A percentile compares a stretch with the other conserved stretches of the same genome.
Evolutionary conservation across 2,888 invertebrate species (phyloP).

Genomic region (Tiliacea aurago): DNA sequence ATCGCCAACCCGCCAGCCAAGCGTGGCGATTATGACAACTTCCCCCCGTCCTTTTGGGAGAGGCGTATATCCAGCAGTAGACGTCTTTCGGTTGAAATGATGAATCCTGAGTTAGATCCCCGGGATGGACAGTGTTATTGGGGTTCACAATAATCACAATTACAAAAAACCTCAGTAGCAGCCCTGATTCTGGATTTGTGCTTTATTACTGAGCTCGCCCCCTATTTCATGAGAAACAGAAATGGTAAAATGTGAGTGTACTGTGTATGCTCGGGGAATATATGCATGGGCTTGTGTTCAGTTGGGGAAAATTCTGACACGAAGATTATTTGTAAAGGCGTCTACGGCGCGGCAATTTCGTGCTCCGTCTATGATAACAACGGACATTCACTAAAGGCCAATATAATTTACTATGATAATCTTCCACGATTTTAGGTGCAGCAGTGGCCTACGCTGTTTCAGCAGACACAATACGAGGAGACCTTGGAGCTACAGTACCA

Average conservation of each 20-base stretch:
- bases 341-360: not conserved
- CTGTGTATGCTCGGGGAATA: not conserved
- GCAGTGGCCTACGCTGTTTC: slow-evolving; percentile 62
- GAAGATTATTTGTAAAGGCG: too few species aligned
- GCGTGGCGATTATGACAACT: too few species aligned
- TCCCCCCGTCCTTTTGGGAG: too few species aligned
- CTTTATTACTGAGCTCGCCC: not conserved
- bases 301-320: too few species aligned
- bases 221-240: not conserved
- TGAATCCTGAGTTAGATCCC: not conserved
- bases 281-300: too few species aligned
- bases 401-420: not conserved
- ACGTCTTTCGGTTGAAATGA: too few species aligned
- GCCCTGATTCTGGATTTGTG: not conserved
- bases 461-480: slow-evolving; percentile 40
- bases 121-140: not conserved
- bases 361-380: not conserved
- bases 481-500: slow-evolving; percentile 61
- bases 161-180: too few species aligned
- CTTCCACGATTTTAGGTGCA: slow-evolving; percentile 60
- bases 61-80: too few species aligned
- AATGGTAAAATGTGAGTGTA: not conserved
- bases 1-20: too few species aligned
- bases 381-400: not conserved
- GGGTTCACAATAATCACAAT: not conserved